These are phyloP conservation scores for Disparrhopalites patrizii DNA, from an alignment of 2,888 invertebrate species.

Conservation along the genomic window DNA sequence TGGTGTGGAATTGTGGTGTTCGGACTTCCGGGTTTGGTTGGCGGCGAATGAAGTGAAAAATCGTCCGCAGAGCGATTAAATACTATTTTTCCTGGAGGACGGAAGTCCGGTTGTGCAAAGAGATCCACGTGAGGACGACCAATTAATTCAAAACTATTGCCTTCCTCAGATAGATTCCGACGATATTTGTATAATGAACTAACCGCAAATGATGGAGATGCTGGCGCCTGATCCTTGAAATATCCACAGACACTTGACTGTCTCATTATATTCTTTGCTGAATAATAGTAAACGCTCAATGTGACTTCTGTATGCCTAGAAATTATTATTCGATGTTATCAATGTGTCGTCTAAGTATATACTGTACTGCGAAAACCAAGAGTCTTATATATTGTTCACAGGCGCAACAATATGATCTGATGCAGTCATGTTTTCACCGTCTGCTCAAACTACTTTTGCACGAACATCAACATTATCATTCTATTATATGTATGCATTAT, in stretches of 20 bases:
- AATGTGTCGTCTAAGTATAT: background rate
- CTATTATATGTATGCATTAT: no score
- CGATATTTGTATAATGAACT: background rate
- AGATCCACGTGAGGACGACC: background rate
- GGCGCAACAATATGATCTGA: no score
- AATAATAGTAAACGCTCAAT: background rate
- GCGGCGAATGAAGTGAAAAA: no score
- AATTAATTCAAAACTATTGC: background rate
- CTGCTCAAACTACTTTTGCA: no score
- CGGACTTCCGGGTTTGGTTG: no score
- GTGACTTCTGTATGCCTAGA: background rate
- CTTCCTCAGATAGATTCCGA: background rate
- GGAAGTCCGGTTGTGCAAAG: background rate
- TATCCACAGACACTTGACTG: background rate
- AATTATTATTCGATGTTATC: background rate
- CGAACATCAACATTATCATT: no score
- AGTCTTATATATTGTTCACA: background rate
- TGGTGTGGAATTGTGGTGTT: no score
- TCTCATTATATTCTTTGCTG: background rate
- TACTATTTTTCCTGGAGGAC: background rate
- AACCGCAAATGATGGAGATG: no score
- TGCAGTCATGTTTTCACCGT: no score
- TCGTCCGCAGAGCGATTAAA: background rate
- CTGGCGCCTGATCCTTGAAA: background rate
- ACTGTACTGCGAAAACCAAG: background rate